Conservation (phyloP, 2,113 vertebrate genomes). For the Mystacornis crossleyi region DNA sequence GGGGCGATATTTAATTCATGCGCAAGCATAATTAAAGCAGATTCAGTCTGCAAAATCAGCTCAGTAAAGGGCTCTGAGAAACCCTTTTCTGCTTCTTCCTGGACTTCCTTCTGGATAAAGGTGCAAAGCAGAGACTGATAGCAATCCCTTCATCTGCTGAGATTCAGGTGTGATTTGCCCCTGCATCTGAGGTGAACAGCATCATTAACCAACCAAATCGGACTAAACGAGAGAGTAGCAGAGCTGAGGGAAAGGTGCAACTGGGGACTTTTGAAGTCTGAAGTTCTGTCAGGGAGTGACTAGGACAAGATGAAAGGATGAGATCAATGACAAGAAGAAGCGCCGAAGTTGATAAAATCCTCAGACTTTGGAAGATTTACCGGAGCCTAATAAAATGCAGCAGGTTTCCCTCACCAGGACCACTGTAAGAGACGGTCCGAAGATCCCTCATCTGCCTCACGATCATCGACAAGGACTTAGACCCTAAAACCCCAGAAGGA, state of each 20-base stretch:
- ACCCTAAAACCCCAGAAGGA: too few relatives aligned
- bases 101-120: background rate
- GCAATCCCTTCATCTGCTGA: background rate
- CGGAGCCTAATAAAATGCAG: background rate
- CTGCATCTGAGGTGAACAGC: background rate
- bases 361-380: background rate
- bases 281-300: background rate
- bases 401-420: background rate
- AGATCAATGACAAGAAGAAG: background rate
- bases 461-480: too few relatives aligned
- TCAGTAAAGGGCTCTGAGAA: rapidly evolving
- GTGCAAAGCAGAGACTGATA: background rate
- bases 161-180: background rate
- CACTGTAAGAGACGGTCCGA: too few relatives aligned
- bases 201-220: background rate
- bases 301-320: background rate
- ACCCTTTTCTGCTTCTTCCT: background rate
- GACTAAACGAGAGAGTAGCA: background rate
- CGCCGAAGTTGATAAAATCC: background rate
- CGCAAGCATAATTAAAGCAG: background rate
- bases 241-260: background rate
- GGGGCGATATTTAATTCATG: background rate
- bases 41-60: background rate
- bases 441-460: too few relatives aligned
- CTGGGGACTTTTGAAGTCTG: background rate